A percentile compares a stretch with the other conserved stretches of the same genome.
Evolutionary conservation across 2,888 invertebrate species (phyloP).

Genomic region (Amiota communis): DNA sequence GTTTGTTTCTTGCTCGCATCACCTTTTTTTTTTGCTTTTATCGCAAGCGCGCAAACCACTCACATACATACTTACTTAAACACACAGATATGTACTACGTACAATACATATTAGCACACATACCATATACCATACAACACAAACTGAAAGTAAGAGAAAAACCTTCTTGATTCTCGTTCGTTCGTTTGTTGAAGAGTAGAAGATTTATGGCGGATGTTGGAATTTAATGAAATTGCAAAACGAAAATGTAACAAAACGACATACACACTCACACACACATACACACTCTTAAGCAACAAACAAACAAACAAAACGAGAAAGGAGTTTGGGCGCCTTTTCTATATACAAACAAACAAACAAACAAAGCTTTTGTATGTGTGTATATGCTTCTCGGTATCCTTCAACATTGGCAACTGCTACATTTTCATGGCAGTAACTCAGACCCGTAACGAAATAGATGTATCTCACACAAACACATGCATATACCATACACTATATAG

Average conservation of each 20-base stretch:
- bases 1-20: not conserved
- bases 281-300: not conserved
- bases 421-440: conserved; percentile 11
- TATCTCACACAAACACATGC: conserved; percentile 36
- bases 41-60: too few species aligned
- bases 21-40: not conserved
- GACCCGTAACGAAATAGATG: conserved; percentile 35
- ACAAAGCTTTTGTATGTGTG: not conserved
- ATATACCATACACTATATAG: too few species aligned
- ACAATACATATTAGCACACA: too few species aligned
- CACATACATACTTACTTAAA: too few species aligned
- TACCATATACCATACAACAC: too few species aligned
- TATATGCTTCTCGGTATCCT: not conserved
- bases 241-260: conserved; percentile 69
- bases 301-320: conserved; percentile 12
- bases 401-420: not conserved
- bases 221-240: conserved; percentile 74
- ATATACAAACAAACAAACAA: conserved; percentile 11
- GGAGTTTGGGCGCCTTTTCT: too few species aligned
- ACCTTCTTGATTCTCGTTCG: not conserved
- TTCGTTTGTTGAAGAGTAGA: conserved; percentile 69
- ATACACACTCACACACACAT: conserved; percentile 37
- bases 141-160: too few species aligned
- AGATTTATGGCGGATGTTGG: conserved; percentile 74
- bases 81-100: too few species aligned